phyloP scores from a whole-genome alignment of 2,113 vertebrate genomes.

The Dicerorhinus sumatrensis region DNA sequence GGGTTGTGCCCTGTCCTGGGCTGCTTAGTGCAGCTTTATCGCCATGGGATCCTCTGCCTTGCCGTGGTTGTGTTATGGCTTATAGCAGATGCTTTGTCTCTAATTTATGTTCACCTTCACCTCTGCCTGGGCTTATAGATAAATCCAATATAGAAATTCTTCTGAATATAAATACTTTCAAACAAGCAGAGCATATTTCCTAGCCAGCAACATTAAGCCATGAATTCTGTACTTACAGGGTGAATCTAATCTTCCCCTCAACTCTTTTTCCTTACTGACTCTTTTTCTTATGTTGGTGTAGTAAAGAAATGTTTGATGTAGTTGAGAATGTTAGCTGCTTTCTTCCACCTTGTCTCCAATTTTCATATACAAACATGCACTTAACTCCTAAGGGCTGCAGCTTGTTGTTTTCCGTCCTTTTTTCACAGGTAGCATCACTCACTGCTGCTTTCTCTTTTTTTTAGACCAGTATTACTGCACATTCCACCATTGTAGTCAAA shows the following conservation, averaged over 20 bases:
- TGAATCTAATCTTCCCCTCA: not conserved
- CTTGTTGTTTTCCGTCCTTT: not conserved
- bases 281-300: not conserved
- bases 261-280: not conserved
- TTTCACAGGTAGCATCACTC: not conserved
- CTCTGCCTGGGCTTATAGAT: constrained; percentile 47
- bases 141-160: constrained; percentile 52
- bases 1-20: not conserved
- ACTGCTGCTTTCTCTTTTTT: constrained; percentile 8
- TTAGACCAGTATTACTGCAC: not conserved
- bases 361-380: not conserved
- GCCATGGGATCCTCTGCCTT: not conserved
- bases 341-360: not conserved
- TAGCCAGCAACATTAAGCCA: not conserved
- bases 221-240: not conserved
- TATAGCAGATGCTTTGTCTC: not conserved
- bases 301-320: not conserved
- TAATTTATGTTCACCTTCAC: constrained; percentile 47
- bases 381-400: not conserved
- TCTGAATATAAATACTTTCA: constrained; percentile 55
- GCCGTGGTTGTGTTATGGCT: constrained; percentile 1
- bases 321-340: not conserved
- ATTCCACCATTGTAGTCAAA: not conserved
- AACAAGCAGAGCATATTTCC: not conserved
- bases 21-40: not conserved